Evolutionary conservation across 2,888 invertebrate genomes (phyloP).

Genomic region (Acronicta leporina): DNA sequence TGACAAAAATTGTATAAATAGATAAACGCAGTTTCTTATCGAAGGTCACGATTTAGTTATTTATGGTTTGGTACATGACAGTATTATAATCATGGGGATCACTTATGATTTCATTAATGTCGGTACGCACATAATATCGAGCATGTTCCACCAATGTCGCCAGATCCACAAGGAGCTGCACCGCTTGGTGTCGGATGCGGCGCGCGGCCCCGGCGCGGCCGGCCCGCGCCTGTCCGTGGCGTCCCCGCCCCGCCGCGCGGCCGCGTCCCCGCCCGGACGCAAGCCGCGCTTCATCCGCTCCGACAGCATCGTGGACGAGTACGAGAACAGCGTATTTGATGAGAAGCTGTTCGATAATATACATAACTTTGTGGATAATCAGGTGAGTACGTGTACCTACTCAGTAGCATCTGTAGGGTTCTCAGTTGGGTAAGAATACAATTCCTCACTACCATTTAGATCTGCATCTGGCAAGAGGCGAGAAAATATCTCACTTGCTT

Average conservation of each 20-base stretch:
- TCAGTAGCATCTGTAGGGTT: too few relatives aligned
- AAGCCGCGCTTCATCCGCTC: constrained; percentile 62
- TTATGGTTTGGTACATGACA: too few relatives aligned
- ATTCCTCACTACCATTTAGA: too few relatives aligned
- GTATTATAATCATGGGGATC: too few relatives aligned
- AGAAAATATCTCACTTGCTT: too few relatives aligned
- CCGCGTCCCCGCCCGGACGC: constrained; percentile 22
- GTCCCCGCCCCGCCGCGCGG: constrained; percentile 28
- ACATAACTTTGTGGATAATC: constrained; percentile 60
- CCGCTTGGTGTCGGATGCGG: constrained; percentile 88
- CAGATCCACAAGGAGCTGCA: constrained; percentile 93
- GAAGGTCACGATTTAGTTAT: too few relatives aligned
- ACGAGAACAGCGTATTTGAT: constrained; percentile 68
- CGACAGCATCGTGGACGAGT: constrained; percentile 79
- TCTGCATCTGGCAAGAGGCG: too few relatives aligned
- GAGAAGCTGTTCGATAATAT: constrained; percentile 67
- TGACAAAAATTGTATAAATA: too few relatives aligned
- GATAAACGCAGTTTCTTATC: too few relatives aligned
- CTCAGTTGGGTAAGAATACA: too few relatives aligned
- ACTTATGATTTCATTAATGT: too few relatives aligned
- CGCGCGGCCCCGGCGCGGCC: constrained; percentile 13
- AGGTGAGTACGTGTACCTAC: constrained; percentile 53
- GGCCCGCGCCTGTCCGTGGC: constrained; percentile 43
- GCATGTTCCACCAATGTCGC: neutral
- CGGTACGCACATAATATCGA: neutral